Base-by-base conservation (phyloP, 2,113 vertebrate genomes). In the Grus americana region DNA sequence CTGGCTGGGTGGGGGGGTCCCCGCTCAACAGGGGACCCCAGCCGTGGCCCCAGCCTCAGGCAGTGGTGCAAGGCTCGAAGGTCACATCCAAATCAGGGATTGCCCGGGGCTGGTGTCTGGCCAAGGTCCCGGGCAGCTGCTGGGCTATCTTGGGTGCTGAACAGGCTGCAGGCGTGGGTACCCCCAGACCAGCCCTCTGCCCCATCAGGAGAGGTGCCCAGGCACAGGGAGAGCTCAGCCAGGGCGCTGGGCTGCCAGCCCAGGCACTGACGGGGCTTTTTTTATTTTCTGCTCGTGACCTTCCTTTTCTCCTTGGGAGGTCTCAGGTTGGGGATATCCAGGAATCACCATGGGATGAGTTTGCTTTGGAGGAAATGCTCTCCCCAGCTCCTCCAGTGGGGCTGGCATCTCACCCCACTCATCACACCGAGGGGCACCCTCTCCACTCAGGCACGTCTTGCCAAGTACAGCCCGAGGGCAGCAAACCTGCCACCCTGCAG, bases 281-380 rank as follows among this genome's bases (percentile, higher is more conserved):
- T 88, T 74, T 65, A 72, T 85, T 95, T 89, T 95, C 90, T 79
- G 66, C 78, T 85, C 19, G 2, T 62, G 89, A 81, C 76, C 58
- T 90, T 92, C 46, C 49, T 46, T 55, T 72, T 90, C 67, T 96
- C 92, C 93, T 91, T 88, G 59, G 58, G 59, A 40, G 4, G 11
- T 20, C 30, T 38, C 13, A 11, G 21, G 49, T 47, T 6, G 2
- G 83, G 79, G 66, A 80, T 70, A 66, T 49, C 62, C 54, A 73
- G 79, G 79, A 76, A 84, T 47, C 63, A 16, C 34, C 5, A 1
- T 0, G 0, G 62, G 66, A 83, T 72, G 21, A 79, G 63, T 66
- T 92, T 81, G 29, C 66, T 49, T 52, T 0, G 2, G 59, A 80
- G 75, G 65, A 20, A 83, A n/a, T 1, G 1, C 17, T 54, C 34